Evolutionary conservation across 2,888 invertebrate genomes (phyloP), one percentile per base, ranked within the genome.

Genomic region (Drosophila cognata): DNA sequence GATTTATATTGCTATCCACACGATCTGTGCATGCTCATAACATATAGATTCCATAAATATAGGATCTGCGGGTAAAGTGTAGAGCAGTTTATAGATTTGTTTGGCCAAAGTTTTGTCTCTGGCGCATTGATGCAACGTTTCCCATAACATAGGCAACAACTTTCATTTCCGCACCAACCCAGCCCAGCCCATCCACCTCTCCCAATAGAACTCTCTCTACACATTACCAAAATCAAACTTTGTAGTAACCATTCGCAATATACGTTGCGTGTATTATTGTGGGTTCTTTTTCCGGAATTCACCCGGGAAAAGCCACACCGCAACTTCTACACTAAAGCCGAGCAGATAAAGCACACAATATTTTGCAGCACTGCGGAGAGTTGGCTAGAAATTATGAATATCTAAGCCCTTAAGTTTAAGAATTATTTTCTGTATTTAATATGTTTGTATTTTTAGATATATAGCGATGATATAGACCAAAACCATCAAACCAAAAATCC

Each of bases 31-130:
- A 10, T 28, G n/a, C 25, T 25, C 35, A 48, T 28, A 60, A 64
- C 65, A 21, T 21, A 21, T 21, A 21, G 21, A 7, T 18, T 21
- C 25, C 18, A 60, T 50, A 21, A 35, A 35, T 21, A 16, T 29
- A 36, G 28, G 28, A 56, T 56, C 5, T n/a, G 29, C 3, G 16
- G 11, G n/a, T 29, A 36, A 60, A 36, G 36, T 29, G 46, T 46
- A 60, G 65, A 52, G 84, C 51, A 68, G 67, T 71, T 61, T 68
- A 43, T 71, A 71, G 67, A 69, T 78, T 82, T 62, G 65, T 60
- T 63, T 61, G 53, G 36, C 31, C 64, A 66, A 77, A 83, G 61
- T 81, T 70, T 21, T 55, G 56, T 59, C 43, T 41, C 61, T 56
- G 46, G 50, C 50, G 61, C 21, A 35, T 65, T 43, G 29, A 43